phyloP scores from a whole-genome alignment of 2,797 vertebrate genomes.

The Notoglanidium macrostoma region DNA sequence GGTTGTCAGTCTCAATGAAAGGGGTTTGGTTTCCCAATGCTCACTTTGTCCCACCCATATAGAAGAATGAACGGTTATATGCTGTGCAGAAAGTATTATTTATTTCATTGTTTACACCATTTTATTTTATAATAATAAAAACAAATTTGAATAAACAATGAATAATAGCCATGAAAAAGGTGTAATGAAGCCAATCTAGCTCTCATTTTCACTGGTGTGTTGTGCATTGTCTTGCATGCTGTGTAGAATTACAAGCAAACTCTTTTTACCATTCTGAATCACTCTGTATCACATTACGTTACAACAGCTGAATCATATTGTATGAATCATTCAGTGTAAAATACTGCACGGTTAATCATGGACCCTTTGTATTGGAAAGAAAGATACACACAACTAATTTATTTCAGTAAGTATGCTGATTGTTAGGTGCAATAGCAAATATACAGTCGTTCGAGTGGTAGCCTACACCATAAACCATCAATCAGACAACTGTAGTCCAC shows the following conservation, averaged over 20 bases:
- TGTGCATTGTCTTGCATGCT: background rate
- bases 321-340: background rate
- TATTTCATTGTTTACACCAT: background rate
- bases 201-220: background rate
- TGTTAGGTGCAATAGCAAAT: background rate
- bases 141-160: background rate
- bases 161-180: background rate
- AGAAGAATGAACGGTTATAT: background rate
- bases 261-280: background rate
- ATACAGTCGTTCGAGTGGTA: background rate
- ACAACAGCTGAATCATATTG: background rate
- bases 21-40: background rate
- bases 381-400: background rate
- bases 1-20: background rate
- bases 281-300: background rate
- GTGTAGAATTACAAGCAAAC: background rate
- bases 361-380: background rate
- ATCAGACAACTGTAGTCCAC: conserved; percentile 50
- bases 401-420: background rate
- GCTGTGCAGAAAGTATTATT: background rate
- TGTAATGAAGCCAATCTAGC: too few species aligned
- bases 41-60: background rate
- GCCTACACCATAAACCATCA: background rate
- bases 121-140: background rate
- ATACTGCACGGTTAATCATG: background rate